Evolutionary conservation across 2,888 invertebrate genomes (phyloP).

Genomic region (Scaptomyza caliginosa): DNA sequence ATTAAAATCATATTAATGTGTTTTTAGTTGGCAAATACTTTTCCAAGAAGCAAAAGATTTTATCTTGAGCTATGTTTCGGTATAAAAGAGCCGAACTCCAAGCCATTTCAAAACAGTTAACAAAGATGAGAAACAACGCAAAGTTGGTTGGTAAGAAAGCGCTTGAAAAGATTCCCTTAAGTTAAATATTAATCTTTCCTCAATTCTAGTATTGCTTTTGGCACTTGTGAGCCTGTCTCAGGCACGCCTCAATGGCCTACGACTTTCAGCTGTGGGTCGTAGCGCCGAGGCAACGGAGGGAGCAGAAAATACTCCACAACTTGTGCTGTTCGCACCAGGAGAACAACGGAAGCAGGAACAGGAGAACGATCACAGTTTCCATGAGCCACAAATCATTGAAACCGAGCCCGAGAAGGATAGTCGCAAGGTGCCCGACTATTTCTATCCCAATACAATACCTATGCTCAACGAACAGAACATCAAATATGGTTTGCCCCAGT

Average conservation of each 20-base stretch:
- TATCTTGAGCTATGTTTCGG: slow-evolving; percentile 31
- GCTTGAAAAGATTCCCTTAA: neutral
- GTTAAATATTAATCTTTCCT: neutral
- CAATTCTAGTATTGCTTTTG: slow-evolving; percentile 35
- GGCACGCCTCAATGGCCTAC: slow-evolving; percentile 36
- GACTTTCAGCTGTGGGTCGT: slow-evolving; percentile 46
- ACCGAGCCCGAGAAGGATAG: slow-evolving; percentile 60
- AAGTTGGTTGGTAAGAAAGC: slow-evolving; percentile 47
- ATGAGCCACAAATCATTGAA: slow-evolving; percentile 61
- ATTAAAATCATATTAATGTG: slow-evolving; percentile 5
- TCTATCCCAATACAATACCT: slow-evolving; percentile 74
- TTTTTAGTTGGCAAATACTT: slow-evolving; percentile 13
- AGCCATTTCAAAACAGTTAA: slow-evolving; percentile 35
- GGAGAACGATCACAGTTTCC: slow-evolving; percentile 39
- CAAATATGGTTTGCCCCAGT: slow-evolving; percentile 71
- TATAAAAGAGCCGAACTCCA: slow-evolving; percentile 47
- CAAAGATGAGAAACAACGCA: slow-evolving; percentile 40
- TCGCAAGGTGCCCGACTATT: slow-evolving; percentile 78
- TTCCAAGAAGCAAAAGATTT: slow-evolving; percentile 51
- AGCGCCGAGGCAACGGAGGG: slow-evolving; percentile 27
- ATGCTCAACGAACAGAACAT: slow-evolving; percentile 70
- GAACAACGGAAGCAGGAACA: slow-evolving; percentile 43
- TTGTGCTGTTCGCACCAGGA: slow-evolving; percentile 63
- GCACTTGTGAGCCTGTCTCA: slow-evolving; percentile 22
- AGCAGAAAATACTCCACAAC: slow-evolving; percentile 45